Conservation (phyloP, 2,888 invertebrate species). For the Deroplatys truncata region DNA sequence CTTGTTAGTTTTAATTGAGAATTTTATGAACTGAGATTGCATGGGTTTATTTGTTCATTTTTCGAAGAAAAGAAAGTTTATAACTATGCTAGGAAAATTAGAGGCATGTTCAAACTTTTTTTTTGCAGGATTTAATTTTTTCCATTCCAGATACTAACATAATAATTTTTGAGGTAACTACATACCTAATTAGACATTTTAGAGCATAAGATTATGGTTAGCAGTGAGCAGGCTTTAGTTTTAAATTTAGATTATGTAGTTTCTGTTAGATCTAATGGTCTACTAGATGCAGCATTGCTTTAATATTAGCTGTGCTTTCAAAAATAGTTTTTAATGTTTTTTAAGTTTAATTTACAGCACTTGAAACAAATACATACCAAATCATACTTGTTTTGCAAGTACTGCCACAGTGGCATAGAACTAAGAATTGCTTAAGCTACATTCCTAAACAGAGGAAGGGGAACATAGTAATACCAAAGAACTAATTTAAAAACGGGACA, state of each 20-base stretch:
- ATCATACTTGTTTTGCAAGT: too few species aligned
- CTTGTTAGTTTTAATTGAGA: not conserved
- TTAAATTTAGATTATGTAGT: not conserved
- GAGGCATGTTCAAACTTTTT: not conserved
- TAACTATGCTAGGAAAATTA: not conserved
- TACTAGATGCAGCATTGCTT: not conserved
- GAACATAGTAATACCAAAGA: too few species aligned
- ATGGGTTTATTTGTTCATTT: not conserved
- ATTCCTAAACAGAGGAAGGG: too few species aligned
- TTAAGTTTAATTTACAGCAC: not conserved
- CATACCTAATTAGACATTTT: not conserved
- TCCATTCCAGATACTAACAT: not conserved
- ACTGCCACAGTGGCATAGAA: too few species aligned
- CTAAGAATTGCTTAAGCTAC: too few species aligned
- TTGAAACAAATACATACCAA: too few species aligned
- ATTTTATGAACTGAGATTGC: not conserved
- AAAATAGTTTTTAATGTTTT: not conserved
- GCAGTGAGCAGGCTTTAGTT: not conserved
- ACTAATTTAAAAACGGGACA: too few species aligned
- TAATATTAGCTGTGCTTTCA: not conserved
- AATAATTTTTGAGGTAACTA: too few species aligned
- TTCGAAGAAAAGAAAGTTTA: not conserved
- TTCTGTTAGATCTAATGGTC: not conserved
- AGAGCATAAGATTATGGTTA: not conserved
- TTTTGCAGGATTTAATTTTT: not conserved